Percentiles rank a stretch among this genome's conserved stretches.
Conservation (phyloP, 2,797 vertebrate species). For the Lagorchestes hirsutus region DNA sequence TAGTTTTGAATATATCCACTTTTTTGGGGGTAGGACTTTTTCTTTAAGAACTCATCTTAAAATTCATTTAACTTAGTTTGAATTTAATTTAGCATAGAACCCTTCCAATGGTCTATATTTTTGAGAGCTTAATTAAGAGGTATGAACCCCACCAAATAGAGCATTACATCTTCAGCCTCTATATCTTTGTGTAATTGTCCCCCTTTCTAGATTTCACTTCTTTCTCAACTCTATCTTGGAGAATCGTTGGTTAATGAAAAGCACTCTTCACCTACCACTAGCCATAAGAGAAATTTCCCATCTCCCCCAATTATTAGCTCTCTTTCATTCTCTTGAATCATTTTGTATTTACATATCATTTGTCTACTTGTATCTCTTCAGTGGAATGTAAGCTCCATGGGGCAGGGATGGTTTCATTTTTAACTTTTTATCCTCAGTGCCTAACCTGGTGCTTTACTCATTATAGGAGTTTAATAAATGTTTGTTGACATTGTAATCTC, state of each 20-base stretch:
- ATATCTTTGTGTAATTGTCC: background rate
- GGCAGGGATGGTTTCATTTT: background rate
- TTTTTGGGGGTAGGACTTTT: background rate
- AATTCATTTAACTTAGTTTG: background rate
- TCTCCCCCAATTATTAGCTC: background rate
- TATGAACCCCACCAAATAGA: background rate
- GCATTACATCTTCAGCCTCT: background rate
- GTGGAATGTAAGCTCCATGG: background rate
- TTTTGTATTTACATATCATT: background rate
- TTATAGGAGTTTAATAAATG: background rate
- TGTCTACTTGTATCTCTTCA: background rate
- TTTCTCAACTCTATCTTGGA: background rate
- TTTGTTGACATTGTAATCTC: background rate
- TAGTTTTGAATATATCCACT: background rate
- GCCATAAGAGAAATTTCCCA: too few relatives aligned
- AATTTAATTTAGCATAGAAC: background rate
- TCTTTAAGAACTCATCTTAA: constrained; percentile 1
- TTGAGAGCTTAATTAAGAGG: background rate
- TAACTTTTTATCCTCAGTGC: background rate
- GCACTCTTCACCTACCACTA: background rate
- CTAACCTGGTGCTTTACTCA: background rate
- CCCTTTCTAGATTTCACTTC: background rate
- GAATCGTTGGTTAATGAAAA: background rate
- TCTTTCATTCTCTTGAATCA: background rate
- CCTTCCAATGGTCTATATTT: background rate